Evolutionary conservation across 2,888 invertebrate species (phyloP), one percentile per base, ranked within the genome.

Genomic region (Bellardia pandia): DNA sequence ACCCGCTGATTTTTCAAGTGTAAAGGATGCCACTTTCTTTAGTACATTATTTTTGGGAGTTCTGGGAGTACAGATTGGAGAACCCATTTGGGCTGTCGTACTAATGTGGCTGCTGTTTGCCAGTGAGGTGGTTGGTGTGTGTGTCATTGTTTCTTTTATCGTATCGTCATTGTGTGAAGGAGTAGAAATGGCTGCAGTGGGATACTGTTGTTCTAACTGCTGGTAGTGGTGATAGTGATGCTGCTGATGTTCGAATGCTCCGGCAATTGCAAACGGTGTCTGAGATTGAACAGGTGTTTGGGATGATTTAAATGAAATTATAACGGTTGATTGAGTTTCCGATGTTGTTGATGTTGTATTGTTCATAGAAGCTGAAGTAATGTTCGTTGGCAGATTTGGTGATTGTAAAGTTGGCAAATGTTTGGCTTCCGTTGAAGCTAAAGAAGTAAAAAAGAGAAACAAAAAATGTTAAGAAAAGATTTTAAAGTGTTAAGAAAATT

Each of bases 1-100:
- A 14, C 83, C 88, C 95, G 93, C 89, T 74, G 91, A 95, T 95
- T 96, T 95, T 90, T 96, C 97, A 90, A 97, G 94, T 74, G 97
- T 97, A 89, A 98, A 95, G 75, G 97, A 97, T 69, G 97, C 97
- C 62, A 98, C 97, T 94, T 97, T 98, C 90, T 97, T 95, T 76
- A 98, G 94, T 64, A 97, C 97, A 92, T 96, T 96, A 89, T 96
- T 96, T 88, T 96, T 96, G 33, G 92, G 91, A 40, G 92, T 91
- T 48, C 90, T 89, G 66, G 81, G 77, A 40, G 69, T 79, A 75
- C 60, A 78, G 33, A 72, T 40, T 14, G 48, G 97, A 96, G 45
- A 97, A 96, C 93, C 97, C 97, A 89, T 97, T 95, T 76, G 97
- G 93, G 45, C 97, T 96, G 91, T 96, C 95, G 86, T 95, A 95